Conservation (phyloP, 2,797 vertebrate species). For the Ataeniobius toweri region DNA sequence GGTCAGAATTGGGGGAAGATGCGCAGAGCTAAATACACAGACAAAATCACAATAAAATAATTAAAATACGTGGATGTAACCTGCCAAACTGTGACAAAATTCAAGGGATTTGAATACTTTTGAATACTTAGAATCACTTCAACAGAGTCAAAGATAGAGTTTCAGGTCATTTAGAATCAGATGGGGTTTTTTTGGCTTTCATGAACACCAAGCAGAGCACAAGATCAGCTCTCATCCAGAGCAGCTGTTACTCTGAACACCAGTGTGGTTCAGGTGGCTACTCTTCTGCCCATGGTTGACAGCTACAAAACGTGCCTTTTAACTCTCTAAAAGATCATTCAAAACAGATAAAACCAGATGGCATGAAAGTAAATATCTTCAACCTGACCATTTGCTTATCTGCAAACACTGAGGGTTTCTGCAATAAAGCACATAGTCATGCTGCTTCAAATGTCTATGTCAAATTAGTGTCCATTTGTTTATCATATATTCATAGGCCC, state of each 20-base stretch:
- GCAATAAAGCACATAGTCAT: conserved; percentile 24
- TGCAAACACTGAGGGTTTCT: conserved; percentile 12
- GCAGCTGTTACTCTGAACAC: conserved; percentile 50
- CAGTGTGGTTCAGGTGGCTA: conserved; percentile 36
- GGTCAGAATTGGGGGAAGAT: background rate
- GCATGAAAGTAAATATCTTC: conserved; percentile 39
- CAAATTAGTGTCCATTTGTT: conserved; percentile 34
- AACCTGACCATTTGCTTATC: conserved; percentile 22
- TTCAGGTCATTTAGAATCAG: conserved; percentile 66
- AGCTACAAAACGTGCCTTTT: conserved; percentile 33
- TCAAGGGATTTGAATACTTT: background rate
- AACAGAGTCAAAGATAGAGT: conserved; percentile 39
- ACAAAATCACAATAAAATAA: background rate
- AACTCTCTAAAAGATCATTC: conserved; percentile 40
- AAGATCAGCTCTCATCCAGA: conserved; percentile 45
- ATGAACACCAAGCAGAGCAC: conserved; percentile 43
- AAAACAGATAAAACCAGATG: conserved; percentile 44
- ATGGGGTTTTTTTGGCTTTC: conserved; percentile 34
- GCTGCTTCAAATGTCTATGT: conserved; percentile 36
- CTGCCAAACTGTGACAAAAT: background rate
- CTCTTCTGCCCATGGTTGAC: conserved; percentile 18
- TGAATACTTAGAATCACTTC: conserved; percentile 13
- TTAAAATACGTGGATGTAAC: background rate
- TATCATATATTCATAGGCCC: conserved; percentile 61
- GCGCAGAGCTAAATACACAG: background rate